Conservation (phyloP, 2,797 vertebrate genomes). For the Gorsachius magnificus region DNA sequence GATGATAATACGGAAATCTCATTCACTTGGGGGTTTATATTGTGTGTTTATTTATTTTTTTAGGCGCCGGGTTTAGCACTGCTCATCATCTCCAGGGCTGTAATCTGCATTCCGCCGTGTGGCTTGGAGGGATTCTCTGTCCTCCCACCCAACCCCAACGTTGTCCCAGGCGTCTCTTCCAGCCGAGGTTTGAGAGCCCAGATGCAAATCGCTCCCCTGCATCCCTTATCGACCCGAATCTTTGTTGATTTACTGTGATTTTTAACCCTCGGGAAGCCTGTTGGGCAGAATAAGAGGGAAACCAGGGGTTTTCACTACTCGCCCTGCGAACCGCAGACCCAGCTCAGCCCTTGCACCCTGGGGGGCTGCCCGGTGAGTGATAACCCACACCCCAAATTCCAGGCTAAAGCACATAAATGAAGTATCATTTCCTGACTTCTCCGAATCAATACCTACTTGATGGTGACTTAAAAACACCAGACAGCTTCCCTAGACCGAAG, state of each 20-base stretch:
- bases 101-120: not conserved
- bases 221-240: conserved; percentile 19
- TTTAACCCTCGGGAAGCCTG: not conserved
- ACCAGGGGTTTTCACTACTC: fast-evolving
- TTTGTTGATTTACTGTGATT: not conserved
- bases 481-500: conserved; percentile 46
- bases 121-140: not conserved
- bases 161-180: not conserved
- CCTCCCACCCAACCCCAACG: not conserved
- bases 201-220: conserved; percentile 9
- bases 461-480: conserved; percentile 65
- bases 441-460: conserved; percentile 47
- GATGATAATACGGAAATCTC: conserved; percentile 23
- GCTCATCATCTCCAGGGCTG: not conserved
- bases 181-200: not conserved
- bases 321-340: not conserved
- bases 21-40: not conserved
- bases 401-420: not conserved
- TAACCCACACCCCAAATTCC: not conserved
- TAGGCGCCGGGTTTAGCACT: not conserved
- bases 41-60: not conserved
- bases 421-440: conserved; percentile 41
- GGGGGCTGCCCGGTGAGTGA: fast-evolving
- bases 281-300: not conserved
- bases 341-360: fast-evolving